phyloP scores from a whole-genome alignment of 2,113 vertebrate species.

The Mus musculus region DNA sequence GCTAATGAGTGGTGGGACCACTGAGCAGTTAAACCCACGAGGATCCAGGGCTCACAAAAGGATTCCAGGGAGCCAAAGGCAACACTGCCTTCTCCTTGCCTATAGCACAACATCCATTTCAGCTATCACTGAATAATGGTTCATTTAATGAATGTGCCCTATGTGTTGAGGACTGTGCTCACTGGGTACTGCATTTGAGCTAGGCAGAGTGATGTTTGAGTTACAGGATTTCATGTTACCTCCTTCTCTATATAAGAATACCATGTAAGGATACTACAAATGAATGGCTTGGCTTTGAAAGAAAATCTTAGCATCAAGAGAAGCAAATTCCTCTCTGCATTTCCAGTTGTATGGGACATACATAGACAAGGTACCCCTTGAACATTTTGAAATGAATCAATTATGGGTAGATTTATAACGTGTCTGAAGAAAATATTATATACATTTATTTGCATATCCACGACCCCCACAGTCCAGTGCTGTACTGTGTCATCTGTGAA shows the following conservation, averaged over 20 bases:
- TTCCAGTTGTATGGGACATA: not conserved
- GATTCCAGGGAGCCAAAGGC: not conserved
- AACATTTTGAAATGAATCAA: not conserved
- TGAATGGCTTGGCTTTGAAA: not conserved
- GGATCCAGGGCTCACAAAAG: not conserved
- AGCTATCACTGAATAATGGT: not conserved
- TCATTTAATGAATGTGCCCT: not conserved
- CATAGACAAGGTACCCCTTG: not conserved
- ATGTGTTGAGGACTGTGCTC: not conserved
- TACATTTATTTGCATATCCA: not conserved
- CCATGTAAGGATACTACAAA: not conserved
- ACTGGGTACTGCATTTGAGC: not conserved
- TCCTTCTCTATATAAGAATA: not conserved
- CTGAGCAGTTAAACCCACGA: not conserved
- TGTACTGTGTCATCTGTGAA: not conserved
- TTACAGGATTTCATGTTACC: not conserved
- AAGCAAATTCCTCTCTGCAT: not conserved
- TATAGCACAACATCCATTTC: not conserved
- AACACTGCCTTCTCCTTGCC: not conserved
- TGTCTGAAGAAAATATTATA: not conserved
- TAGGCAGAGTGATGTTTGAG: not conserved
- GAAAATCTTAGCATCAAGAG: not conserved
- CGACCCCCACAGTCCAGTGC: not conserved
- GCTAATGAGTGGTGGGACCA: not conserved
- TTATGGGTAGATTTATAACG: not conserved